Conservation (phyloP, 2,888 invertebrate species). For the Thera britannica region DNA sequence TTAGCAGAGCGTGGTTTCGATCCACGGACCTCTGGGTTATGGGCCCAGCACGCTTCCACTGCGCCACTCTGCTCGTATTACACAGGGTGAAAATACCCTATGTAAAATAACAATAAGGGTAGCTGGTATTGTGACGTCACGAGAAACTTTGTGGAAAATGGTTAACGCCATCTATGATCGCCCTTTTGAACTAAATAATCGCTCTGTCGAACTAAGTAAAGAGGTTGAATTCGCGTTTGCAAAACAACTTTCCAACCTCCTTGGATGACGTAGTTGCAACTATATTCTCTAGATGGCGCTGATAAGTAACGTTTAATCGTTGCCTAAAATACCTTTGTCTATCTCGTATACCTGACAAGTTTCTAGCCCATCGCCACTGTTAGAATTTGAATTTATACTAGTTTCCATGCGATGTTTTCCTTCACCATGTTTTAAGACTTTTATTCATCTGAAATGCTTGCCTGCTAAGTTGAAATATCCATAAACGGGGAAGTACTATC, state of each 20-base stretch:
- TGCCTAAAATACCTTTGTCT: too few relatives aligned
- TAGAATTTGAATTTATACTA: too few relatives aligned
- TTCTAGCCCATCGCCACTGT: too few relatives aligned
- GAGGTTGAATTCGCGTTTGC: background rate
- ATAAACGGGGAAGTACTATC: too few relatives aligned
- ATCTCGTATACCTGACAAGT: too few relatives aligned
- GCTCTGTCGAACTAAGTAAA: background rate
- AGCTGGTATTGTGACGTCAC: background rate
- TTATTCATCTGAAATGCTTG: too few relatives aligned
- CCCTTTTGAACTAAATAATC: background rate
- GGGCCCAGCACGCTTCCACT: slow-evolving; percentile 93
- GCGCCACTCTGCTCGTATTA: slow-evolving; percentile 87
- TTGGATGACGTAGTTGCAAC: background rate
- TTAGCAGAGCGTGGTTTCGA: slow-evolving; percentile 94
- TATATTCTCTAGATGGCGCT: slow-evolving; percentile 7
- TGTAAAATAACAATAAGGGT: background rate
- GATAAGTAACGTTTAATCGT: background rate
- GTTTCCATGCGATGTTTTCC: too few relatives aligned
- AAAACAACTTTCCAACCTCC: background rate
- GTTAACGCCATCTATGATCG: slow-evolving; percentile 10
- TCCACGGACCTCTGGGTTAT: slow-evolving; percentile 96
- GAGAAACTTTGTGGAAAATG: background rate
- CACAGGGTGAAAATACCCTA: background rate
- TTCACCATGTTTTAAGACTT: too few relatives aligned
- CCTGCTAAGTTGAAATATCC: too few relatives aligned